phyloP scores from a whole-genome alignment of 2,888 invertebrate genomes.

The Hylaea fasciaria region DNA sequence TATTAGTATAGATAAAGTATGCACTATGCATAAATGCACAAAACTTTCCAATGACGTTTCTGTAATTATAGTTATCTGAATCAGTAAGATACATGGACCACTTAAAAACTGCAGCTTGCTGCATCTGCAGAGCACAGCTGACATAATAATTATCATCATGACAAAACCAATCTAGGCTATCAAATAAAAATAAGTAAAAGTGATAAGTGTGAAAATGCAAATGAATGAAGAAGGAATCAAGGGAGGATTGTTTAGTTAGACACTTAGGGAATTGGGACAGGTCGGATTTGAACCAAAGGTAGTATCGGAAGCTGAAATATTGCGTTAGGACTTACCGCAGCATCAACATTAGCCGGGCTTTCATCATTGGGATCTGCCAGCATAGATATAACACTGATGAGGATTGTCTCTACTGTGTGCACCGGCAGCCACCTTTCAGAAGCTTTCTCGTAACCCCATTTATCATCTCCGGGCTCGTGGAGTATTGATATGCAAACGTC shows the following conservation, averaged over 20 bases:
- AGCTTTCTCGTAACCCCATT: slow-evolving; percentile 99
- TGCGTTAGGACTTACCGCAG: slow-evolving; percentile 90
- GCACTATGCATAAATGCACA: too few species aligned
- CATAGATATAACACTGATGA: slow-evolving; percentile 99
- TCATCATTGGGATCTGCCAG: slow-evolving; percentile 99
- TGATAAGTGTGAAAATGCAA: slow-evolving; percentile 27
- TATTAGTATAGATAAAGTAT: too few species aligned
- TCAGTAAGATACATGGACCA: too few species aligned
- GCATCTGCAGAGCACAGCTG: background rate
- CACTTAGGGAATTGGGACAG: background rate
- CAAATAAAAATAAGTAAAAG: too few species aligned
- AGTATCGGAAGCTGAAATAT: too few species aligned
- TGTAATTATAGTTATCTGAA: too few species aligned
- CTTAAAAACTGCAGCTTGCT: too few species aligned
- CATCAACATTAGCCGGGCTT: slow-evolving; percentile 99
- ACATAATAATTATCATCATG: background rate
- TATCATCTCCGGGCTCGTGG: slow-evolving; percentile 99
- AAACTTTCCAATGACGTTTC: background rate
- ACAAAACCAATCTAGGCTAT: too few species aligned
- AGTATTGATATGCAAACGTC: slow-evolving; percentile 99
- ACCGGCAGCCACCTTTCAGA: slow-evolving; percentile 99
- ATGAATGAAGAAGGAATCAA: slow-evolving; percentile 34
- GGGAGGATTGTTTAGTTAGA: slow-evolving; percentile 26
- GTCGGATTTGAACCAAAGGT: too few species aligned
- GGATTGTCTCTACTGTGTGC: slow-evolving; percentile 99